Evolutionary conservation across 2,888 invertebrate species (phyloP), one percentile per base, ranked within the genome.

Genomic region (Cataglyphis cursor): DNA sequence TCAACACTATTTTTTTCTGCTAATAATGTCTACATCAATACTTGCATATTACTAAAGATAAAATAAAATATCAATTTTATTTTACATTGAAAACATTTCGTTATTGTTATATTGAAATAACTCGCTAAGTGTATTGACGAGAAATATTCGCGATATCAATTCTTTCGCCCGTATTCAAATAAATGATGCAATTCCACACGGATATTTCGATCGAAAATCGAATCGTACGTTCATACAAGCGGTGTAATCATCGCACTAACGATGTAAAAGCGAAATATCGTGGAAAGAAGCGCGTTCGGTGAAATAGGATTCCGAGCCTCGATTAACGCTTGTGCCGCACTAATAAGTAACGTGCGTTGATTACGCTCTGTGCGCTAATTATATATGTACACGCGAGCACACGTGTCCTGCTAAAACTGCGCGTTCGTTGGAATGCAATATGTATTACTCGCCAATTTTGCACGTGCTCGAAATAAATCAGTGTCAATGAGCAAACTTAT

Each of bases 291-390:
- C 59, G 59, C 44, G 41, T 35, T 44, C 54, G 31, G 18, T 61
- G 41, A 59, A 70, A 78, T 44, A 18, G 76, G 35, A 12, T 61
- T 38, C 59, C 59, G 38, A n/a, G 21, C 21, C n/a, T 41, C 72
- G 78, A 80, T 80, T 72, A 80, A 44, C 35, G 59, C 24, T 61
- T 72, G 72, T 80, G 18, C 9, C 18, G 12, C 18, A 24, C 73
- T 78, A 44, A 44, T 80, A 80, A 80, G 78, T 80, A 80, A 72
- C 72, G 21, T 72, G 18, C 78, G 59, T 80, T 80, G 72, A 80
- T 80, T 72, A 80, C 72, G 31, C 57, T 70, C 44, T 70, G 21
- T 59, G 21, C 59, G 41, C 59, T 80, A 80, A 80, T 80, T 80
- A 72, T 18, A 44, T 59, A 72, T 18, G 44, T 59, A 24, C 35